A percentile compares a stretch with the other conserved stretches of the same genome.
Evolutionary conservation across 2,797 vertebrate species (phyloP).

Genomic region (Centroberyx gerrardi): DNA sequence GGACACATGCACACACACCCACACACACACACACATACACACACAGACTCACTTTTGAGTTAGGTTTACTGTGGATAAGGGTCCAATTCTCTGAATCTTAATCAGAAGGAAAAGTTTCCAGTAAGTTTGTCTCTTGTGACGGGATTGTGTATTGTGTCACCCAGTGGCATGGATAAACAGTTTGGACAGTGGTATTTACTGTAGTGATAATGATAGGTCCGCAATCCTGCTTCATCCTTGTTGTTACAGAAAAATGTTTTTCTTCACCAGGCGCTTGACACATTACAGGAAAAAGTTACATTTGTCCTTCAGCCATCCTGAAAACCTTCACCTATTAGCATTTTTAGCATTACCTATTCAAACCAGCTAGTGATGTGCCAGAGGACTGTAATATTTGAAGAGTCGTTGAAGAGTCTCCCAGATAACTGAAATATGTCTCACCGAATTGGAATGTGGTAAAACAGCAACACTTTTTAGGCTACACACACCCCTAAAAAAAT

Average conservation of each 20-base stretch:
- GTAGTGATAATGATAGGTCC: too few species aligned
- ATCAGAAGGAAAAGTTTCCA: slow-evolving; percentile 45
- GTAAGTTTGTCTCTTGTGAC: slow-evolving; percentile 13
- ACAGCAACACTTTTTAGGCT: too few species aligned
- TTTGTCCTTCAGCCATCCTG: neutral
- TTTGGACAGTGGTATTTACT: neutral
- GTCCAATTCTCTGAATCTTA: slow-evolving; percentile 22
- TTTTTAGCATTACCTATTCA: too few species aligned
- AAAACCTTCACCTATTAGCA: too few species aligned
- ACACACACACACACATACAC: slow-evolving; percentile 31
- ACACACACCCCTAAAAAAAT: too few species aligned
- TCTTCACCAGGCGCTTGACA: neutral
- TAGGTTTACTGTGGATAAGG: slow-evolving; percentile 13
- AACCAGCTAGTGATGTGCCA: neutral
- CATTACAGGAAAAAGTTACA: neutral
- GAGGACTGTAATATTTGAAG: neutral
- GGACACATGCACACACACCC: slow-evolving; percentile 42
- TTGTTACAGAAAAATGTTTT: neutral
- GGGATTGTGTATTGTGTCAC: neutral
- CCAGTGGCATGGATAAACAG: neutral
- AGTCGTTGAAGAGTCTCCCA: neutral
- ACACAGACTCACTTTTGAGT: slow-evolving; percentile 48
- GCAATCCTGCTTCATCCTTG: neutral
- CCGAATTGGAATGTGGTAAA: too few species aligned
- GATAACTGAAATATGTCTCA: neutral